Evolutionary conservation across 2,113 vertebrate genomes (phyloP).

Genomic region (Lagenorhynchus albirostris): DNA sequence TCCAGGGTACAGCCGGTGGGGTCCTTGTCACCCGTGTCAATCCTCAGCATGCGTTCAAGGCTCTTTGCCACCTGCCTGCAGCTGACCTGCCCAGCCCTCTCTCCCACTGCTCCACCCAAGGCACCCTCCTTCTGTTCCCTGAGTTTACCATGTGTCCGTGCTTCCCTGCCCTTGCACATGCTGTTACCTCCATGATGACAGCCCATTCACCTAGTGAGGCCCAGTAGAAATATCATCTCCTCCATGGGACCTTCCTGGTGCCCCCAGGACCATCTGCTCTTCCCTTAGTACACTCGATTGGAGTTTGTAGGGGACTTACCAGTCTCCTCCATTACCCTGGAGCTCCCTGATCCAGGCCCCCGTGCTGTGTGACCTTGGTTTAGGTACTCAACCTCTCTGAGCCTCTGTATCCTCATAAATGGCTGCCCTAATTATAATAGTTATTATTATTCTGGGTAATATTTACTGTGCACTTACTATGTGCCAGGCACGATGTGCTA

Average conservation of each 20-base stretch:
- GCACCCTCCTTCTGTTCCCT: not conserved
- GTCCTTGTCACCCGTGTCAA: not conserved
- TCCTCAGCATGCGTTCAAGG: not conserved
- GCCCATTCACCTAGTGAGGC: not conserved
- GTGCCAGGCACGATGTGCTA: not conserved
- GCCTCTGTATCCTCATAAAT: not conserved
- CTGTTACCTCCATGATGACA: not conserved
- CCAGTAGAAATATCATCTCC: not conserved
- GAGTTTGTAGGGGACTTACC: not conserved
- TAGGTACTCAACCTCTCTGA: not conserved
- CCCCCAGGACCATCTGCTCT: not conserved
- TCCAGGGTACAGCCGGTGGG: not conserved
- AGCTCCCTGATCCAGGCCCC: not conserved
- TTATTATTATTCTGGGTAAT: not conserved
- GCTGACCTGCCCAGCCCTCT: not conserved
- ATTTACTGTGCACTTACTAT: not conserved
- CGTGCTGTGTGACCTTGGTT: not conserved
- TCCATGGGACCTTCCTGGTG: not conserved
- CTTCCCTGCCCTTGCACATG: not conserved
- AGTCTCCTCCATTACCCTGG: not conserved
- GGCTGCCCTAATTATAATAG: not conserved
- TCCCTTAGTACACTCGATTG: not conserved
- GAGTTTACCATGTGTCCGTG: fast-evolving
- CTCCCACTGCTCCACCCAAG: not conserved
- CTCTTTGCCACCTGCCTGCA: not conserved